Percentiles rank a stretch among this genome's conserved stretches.
These are phyloP conservation scores for Cataglyphis livida DNA, from an alignment of 2,888 invertebrate species.

Conservation along the genomic window DNA sequence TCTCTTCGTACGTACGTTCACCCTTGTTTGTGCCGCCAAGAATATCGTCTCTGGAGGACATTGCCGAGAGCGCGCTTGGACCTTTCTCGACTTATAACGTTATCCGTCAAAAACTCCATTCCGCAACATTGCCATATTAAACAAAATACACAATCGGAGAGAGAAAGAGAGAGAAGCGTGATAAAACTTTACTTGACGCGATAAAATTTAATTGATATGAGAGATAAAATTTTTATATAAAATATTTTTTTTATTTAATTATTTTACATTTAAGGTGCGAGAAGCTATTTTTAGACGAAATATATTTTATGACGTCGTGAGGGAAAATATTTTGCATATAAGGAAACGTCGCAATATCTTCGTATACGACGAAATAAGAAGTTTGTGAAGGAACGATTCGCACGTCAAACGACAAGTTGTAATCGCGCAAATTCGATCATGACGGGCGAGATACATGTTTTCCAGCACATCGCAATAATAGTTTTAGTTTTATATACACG, in stretches of 20 bases:
- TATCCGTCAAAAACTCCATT: constrained; percentile 14
- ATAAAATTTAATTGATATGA: too few relatives aligned
- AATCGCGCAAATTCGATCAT: constrained; percentile 43
- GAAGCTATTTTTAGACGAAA: neutral
- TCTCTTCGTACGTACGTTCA: constrained; percentile 79
- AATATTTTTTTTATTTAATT: neutral
- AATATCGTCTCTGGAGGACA: constrained; percentile 79
- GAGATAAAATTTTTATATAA: too few relatives aligned
- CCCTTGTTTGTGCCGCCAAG: constrained; percentile 81
- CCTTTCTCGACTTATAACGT: constrained; percentile 41
- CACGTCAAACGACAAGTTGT: constrained; percentile 32
- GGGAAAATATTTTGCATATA: neutral
- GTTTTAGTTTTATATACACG: constrained; percentile 40
- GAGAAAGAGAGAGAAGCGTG: neutral
- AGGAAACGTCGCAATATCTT: neutral
- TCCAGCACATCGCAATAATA: constrained; percentile 37
- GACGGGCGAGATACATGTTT: constrained; percentile 18
- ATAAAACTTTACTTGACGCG: neutral
- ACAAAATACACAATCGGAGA: neutral
- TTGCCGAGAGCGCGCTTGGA: constrained; percentile 55
- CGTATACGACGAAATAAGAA: constrained; percentile 25
- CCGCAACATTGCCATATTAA: neutral
- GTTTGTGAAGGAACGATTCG: constrained; percentile 12
- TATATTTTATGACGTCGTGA: neutral
- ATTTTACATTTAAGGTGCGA: neutral